Conservation (phyloP, 1,140 invertebrate genomes). For the Akabosia matsudoensis region DNA sequence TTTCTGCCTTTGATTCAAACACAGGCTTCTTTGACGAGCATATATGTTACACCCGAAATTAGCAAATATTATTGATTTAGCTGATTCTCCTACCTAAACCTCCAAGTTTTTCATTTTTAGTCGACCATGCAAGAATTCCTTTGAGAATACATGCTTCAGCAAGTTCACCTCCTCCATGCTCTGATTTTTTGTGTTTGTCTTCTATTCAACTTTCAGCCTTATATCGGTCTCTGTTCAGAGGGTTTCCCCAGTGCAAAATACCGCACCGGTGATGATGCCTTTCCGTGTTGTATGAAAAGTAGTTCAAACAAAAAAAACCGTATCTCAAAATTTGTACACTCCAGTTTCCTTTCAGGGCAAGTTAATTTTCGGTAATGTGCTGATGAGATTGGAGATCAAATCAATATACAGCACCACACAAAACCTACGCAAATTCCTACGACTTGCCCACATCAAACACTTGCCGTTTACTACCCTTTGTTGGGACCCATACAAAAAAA, state of each 20-base stretch:
- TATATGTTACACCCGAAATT: too few species aligned
- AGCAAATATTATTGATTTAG: too few species aligned
- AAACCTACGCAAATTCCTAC: too few species aligned
- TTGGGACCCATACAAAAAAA: too few species aligned
- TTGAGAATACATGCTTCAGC: background rate
- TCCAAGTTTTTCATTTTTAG: too few species aligned
- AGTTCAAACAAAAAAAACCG: background rate
- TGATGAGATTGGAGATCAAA: background rate
- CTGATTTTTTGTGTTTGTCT: background rate
- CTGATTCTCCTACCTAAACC: too few species aligned
- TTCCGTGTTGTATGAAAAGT: background rate
- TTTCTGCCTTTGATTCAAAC: too few species aligned
- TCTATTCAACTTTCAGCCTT: background rate
- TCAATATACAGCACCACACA: background rate
- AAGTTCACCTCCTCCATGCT: background rate
- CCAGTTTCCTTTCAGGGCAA: background rate
- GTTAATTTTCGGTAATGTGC: background rate
- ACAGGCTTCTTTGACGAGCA: too few species aligned
- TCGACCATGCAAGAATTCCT: background rate
- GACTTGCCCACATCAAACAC: too few species aligned
- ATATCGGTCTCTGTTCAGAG: background rate
- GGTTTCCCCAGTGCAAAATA: background rate
- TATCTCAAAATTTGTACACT: background rate
- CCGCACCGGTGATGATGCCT: background rate
- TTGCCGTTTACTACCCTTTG: too few species aligned